These are phyloP conservation scores for Coracias cyanogaster DNA, from an alignment of 2,797 vertebrate species.

Conservation along the genomic window DNA sequence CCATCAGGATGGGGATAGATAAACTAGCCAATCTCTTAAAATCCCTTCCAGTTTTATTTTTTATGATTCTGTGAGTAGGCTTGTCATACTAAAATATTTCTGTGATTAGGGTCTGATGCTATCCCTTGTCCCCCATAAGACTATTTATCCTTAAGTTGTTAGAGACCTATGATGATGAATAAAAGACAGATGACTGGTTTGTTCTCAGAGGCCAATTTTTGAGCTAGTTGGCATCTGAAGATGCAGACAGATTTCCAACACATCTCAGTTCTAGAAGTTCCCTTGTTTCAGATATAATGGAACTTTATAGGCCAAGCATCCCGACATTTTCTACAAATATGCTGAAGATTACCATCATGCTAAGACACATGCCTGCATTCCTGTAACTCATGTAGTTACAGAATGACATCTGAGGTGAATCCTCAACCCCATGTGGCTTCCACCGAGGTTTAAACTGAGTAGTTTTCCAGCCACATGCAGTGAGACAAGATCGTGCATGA, in stretches of 20 bases:
- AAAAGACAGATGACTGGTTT: conserved; percentile 20
- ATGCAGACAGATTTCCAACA: not conserved
- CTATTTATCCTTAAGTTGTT: conserved; percentile 27
- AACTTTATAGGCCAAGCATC: not conserved
- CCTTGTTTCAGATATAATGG: not conserved
- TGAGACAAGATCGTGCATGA: not conserved
- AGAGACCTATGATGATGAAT: not conserved
- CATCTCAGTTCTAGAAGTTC: not conserved
- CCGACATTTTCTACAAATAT: not conserved
- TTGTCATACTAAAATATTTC: conserved; percentile 32
- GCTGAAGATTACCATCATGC: not conserved
- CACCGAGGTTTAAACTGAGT: not conserved
- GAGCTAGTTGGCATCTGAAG: not conserved
- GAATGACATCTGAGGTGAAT: not conserved
- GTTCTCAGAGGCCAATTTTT: not conserved
- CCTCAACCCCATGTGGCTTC: not conserved
- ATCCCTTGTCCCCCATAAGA: not conserved
- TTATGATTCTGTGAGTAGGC: not conserved
- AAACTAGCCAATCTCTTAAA: conserved; percentile 28
- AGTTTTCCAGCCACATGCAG: not conserved
- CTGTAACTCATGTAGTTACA: not conserved
- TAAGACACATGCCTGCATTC: not conserved
- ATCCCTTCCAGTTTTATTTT: not conserved
- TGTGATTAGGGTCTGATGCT: conserved; percentile 20
- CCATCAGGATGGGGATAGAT: not conserved